phyloP scores from a whole-genome alignment of 2,888 invertebrate species.

The Sarcophaga rosellei region DNA sequence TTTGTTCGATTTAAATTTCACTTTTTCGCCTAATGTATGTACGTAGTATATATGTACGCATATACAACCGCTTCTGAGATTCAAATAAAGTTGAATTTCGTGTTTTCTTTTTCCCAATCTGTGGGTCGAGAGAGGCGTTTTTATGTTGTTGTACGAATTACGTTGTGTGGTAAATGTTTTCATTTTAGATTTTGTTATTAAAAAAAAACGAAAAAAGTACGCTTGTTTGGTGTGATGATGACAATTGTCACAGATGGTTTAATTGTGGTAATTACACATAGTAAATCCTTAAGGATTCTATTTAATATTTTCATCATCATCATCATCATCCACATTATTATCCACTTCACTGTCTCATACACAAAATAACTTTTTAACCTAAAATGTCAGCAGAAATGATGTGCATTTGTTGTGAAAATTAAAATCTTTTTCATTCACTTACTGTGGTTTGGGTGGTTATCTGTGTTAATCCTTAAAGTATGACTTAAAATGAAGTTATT shows the following conservation, averaged over 20 bases:
- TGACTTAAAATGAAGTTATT: too few relatives aligned
- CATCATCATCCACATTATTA: constrained; percentile 11
- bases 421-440: not conserved
- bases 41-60: not conserved
- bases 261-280: constrained; percentile 82
- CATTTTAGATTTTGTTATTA: constrained; percentile 29
- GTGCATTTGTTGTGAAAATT: not conserved
- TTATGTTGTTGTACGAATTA: not conserved
- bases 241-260: constrained; percentile 82
- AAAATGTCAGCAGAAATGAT: constrained; percentile 30
- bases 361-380: constrained; percentile 50
- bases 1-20: not conserved
- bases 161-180: not conserved
- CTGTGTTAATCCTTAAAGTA: not conserved
- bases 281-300: constrained; percentile 80
- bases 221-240: constrained; percentile 68
- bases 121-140: constrained; percentile 47
- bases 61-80: constrained; percentile 19
- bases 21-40: constrained; percentile 36
- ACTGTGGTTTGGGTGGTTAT: not conserved
- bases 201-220: constrained; percentile 45
- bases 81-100: constrained; percentile 79
- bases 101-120: constrained; percentile 72
- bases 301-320: constrained; percentile 57
- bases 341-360: constrained; percentile 2